phyloP scores from a whole-genome alignment of 2,888 invertebrate genomes.

The Cybosia mesomella region DNA sequence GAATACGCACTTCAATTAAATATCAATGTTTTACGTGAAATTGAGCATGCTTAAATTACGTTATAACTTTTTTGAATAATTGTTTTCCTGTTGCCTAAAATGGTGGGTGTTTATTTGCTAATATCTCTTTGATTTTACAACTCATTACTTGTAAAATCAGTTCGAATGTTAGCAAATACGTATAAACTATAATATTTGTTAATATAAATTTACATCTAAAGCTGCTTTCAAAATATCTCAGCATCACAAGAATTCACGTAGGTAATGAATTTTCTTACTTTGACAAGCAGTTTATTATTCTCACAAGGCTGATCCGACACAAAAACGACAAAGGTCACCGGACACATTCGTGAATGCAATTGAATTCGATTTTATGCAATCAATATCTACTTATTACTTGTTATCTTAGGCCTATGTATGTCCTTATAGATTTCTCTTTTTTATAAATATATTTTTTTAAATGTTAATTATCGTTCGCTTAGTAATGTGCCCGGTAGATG shows the following conservation, averaged over 20 bases:
- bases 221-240: slow-evolving; percentile 34
- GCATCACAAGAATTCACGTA: slow-evolving; percentile 13
- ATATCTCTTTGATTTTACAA: too few relatives aligned
- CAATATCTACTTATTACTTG: slow-evolving; percentile 66
- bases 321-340: slow-evolving; percentile 72
- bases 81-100: too few relatives aligned
- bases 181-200: background rate
- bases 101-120: too few relatives aligned
- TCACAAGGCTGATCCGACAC: slow-evolving; percentile 48
- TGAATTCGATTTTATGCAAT: slow-evolving; percentile 77
- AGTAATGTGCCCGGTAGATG: too few relatives aligned
- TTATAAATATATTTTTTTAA: slow-evolving; percentile 4
- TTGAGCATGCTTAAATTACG: background rate
- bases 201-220: background rate
- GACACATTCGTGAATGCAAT: slow-evolving; percentile 67
- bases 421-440: slow-evolving; percentile 53
- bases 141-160: background rate
- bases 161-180: background rate
- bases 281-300: slow-evolving; percentile 49
- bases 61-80: background rate
- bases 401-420: slow-evolving; percentile 62
- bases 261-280: slow-evolving; percentile 46
- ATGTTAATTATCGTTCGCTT: background rate
- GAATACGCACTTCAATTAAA: slow-evolving; percentile 29
- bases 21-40: slow-evolving; percentile 30